phyloP scores from a whole-genome alignment of 2,113 vertebrate species.

The Chauna torquata region DNA sequence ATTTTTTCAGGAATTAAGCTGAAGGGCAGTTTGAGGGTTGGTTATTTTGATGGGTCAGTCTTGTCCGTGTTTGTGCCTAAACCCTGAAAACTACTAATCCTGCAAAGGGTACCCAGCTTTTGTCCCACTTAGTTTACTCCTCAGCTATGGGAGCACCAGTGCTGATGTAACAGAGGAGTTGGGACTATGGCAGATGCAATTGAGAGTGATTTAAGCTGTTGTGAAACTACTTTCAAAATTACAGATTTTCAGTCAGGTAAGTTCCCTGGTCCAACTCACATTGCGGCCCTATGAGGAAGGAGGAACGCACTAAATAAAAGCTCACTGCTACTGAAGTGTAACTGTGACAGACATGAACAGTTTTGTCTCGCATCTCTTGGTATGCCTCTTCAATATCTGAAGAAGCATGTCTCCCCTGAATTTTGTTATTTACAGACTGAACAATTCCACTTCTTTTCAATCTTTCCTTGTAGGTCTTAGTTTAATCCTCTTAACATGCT shows the following conservation, averaged over 20 bases:
- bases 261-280: not conserved
- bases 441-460: not conserved
- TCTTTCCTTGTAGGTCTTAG: not conserved
- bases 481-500: not conserved
- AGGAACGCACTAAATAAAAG: not conserved
- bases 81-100: not conserved
- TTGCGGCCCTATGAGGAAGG: not conserved
- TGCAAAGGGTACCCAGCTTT: not conserved
- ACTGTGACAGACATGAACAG: not conserved
- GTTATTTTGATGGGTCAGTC: not conserved
- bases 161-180: not conserved
- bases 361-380: not conserved
- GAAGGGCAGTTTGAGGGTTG: not conserved
- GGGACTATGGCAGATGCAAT: not conserved
- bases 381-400: not conserved
- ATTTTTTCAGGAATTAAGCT: not conserved
- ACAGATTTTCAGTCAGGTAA: not conserved
- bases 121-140: not conserved
- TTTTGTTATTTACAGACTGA: not conserved
- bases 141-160: not conserved
- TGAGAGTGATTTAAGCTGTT: not conserved
- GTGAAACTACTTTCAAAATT: not conserved
- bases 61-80: not conserved
- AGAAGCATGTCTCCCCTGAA: not conserved
- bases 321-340: not conserved